Evolutionary conservation across 1,140 invertebrate genomes (phyloP).

Genomic region (Drosophila tani): DNA sequence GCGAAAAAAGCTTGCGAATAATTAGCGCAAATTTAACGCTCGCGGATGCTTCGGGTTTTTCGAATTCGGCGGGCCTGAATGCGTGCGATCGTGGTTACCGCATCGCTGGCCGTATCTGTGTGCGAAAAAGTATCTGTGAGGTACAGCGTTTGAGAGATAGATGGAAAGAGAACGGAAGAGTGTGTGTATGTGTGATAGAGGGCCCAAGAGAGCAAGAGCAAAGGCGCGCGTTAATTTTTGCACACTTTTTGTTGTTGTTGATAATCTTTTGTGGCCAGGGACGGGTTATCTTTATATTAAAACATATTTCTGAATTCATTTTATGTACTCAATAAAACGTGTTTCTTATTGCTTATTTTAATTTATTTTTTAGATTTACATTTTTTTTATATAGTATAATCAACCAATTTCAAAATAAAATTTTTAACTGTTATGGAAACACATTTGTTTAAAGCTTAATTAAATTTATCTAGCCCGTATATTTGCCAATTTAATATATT

Average conservation of each 20-base stretch:
- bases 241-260: conserved; percentile 9
- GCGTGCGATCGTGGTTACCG: conserved; percentile 70
- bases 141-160: conserved; percentile 45
- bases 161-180: not conserved
- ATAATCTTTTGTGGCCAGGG: conserved; percentile 7
- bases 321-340: no score
- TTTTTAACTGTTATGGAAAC: no score
- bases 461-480: no score
- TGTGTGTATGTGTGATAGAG: not conserved
- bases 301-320: not conserved
- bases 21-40: conserved; percentile 80
- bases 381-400: not conserved
- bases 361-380: not conserved
- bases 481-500: no score
- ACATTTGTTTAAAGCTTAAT: no score
- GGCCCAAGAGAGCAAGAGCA: conserved; percentile 9
- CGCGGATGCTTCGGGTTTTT: conserved; percentile 47
- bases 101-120: conserved; percentile 29
- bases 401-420: no score
- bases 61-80: conserved; percentile 58
- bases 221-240: conserved; percentile 37
- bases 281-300: not conserved
- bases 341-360: not conserved
- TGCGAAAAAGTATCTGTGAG: conserved; percentile 58
- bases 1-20: conserved; percentile 68